Evolutionary conservation across 37 sponge, comb jelly and placozoan species (phyloP).

Genomic region (Mnemiopsis leidyi): DNA sequence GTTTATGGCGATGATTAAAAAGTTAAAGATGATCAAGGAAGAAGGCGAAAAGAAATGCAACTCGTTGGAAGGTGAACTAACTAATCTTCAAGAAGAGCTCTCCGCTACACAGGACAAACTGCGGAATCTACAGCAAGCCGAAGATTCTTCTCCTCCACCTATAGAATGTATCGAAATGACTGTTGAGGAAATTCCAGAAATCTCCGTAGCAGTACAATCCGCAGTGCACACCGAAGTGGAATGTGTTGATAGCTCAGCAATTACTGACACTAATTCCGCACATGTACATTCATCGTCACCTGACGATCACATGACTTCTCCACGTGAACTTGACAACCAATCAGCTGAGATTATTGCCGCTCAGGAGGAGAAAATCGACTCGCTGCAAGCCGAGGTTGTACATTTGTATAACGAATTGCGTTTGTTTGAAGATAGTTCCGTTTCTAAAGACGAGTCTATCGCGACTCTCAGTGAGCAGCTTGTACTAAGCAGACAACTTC

Average conservation of each 20-base stretch:
- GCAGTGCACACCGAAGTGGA: background rate
- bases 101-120: background rate
- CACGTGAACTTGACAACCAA: constrained; percentile 17
- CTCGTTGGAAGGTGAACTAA: background rate
- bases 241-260: constrained; percentile 26
- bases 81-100: background rate
- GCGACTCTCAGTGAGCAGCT: constrained; percentile 4
- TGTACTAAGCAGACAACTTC: background rate
- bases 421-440: constrained; percentile 32
- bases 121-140: background rate
- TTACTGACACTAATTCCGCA: constrained; percentile 33
- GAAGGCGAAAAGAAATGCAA: background rate
- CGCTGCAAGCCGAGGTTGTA: constrained; percentile 3
- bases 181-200: background rate
- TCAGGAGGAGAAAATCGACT: background rate
- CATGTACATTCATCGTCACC: background rate
- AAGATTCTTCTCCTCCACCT: background rate
- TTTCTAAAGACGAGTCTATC: background rate
- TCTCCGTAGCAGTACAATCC: background rate
- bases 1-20: constrained; percentile 2
- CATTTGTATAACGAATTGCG: constrained; percentile 45
- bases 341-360: background rate
- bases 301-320: background rate
- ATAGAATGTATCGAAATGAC: background rate
- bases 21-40: constrained; percentile 26